Conservation (phyloP, 2,113 vertebrate genomes). For the Oceanites oceanicus region DNA sequence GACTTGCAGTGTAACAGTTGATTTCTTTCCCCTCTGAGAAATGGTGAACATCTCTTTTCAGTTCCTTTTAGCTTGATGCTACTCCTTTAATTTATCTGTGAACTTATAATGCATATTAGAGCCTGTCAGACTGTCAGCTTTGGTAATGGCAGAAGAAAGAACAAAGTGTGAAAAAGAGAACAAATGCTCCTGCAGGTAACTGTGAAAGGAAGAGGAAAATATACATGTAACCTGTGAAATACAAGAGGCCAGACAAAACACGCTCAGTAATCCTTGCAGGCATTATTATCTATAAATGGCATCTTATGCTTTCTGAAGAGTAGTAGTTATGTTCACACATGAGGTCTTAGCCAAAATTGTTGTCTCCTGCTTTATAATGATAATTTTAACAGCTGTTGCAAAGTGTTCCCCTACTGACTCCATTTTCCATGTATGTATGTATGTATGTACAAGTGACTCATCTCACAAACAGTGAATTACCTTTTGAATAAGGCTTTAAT, state of each 20-base stretch:
- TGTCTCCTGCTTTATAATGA: neutral
- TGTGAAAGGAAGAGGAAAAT: constrained; percentile 5
- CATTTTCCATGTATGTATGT: neutral
- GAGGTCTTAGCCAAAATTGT: neutral
- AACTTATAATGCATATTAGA: neutral
- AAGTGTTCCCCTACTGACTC: neutral
- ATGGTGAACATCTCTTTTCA: neutral
- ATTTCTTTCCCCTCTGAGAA: neutral
- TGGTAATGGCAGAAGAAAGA: neutral
- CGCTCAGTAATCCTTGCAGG: neutral
- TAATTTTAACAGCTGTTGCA: neutral
- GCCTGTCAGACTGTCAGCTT: neutral
- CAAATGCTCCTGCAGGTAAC: neutral
- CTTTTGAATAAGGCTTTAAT: neutral
- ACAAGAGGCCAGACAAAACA: neutral
- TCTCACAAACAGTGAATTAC: neutral
- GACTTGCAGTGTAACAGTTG: neutral
- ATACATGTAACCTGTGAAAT: neutral
- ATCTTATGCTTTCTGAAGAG: neutral
- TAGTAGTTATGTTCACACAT: neutral
- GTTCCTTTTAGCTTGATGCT: neutral
- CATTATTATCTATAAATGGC: neutral
- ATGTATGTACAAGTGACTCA: neutral
- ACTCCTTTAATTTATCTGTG: neutral
- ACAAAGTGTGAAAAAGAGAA: neutral